These are phyloP conservation scores for Aotus griseimembra DNA, from an alignment of 2,797 vertebrate genomes.

Conservation along the genomic window DNA sequence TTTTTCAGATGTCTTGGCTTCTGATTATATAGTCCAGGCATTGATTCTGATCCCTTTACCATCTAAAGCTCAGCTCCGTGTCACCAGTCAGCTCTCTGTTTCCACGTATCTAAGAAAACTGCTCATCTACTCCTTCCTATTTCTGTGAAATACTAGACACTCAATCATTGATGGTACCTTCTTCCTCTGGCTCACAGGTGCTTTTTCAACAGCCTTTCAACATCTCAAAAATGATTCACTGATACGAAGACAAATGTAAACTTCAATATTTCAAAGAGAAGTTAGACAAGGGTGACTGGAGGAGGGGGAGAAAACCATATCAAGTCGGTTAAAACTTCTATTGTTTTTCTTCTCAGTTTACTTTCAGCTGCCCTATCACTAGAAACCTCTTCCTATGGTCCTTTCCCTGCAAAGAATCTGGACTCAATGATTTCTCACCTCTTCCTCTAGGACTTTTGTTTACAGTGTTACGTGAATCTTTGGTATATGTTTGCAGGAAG, in stretches of 20 bases:
- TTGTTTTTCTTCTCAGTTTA: not conserved
- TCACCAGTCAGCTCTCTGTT: too few species aligned
- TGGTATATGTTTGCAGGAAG: not conserved
- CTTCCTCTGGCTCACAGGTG: rapidly evolving
- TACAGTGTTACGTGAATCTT: not conserved
- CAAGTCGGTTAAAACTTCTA: not conserved
- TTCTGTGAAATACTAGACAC: not conserved
- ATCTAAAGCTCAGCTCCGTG: not conserved
- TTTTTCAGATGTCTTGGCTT: not conserved
- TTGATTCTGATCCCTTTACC: not conserved
- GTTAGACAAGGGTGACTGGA: not conserved
- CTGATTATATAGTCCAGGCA: not conserved
- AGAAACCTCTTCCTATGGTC: not conserved
- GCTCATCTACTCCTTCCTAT: rapidly evolving
- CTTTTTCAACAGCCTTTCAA: not conserved
- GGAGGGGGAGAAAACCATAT: not conserved
- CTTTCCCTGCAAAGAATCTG: not conserved
- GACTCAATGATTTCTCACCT: too few species aligned
- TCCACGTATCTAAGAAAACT: not conserved
- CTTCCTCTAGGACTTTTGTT: not conserved
- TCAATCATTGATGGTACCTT: rapidly evolving
- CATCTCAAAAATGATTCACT: not conserved
- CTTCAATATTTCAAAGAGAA: not conserved
- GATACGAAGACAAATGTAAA: not conserved
- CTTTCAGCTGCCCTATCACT: not conserved